These are phyloP conservation scores for Sciurus carolinensis DNA, from an alignment of 2,797 vertebrate species.

Conservation along the genomic window DNA sequence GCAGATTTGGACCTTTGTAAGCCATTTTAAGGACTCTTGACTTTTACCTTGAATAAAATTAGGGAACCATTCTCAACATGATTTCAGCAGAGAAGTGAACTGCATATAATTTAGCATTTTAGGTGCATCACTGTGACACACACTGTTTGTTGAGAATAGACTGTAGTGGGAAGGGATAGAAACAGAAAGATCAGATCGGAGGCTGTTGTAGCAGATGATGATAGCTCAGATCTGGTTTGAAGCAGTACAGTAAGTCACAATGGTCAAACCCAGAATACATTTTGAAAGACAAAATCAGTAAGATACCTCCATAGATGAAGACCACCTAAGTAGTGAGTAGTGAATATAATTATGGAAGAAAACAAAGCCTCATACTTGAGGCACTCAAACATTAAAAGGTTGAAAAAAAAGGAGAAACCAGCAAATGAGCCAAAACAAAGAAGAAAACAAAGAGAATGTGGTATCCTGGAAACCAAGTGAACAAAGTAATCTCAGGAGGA, in stretches of 20 bases:
- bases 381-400: neutral
- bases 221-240: neutral
- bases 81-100: constrained; percentile 41
- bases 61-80: neutral
- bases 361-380: neutral
- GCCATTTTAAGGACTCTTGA: neutral
- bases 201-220: neutral
- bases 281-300: constrained; percentile 31
- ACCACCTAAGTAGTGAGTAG: neutral
- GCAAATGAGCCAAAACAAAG: neutral
- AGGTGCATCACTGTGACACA: constrained; percentile 1
- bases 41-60: constrained; percentile 30
- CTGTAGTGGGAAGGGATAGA: neutral
- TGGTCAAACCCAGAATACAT: neutral
- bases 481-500: neutral
- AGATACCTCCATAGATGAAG: neutral
- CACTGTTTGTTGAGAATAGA: constrained; percentile 30
- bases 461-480: constrained; percentile 24
- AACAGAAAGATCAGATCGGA: neutral
- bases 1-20: neutral
- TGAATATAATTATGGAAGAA: neutral
- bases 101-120: constrained; percentile 30
- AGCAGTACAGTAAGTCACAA: neutral
- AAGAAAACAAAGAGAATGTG: neutral
- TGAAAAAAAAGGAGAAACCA: constrained; percentile 15